A percentile compares a stretch with the other conserved stretches of the same genome.
Conservation (phyloP, 2,888 invertebrate species). For the Abrostola tripartita region DNA sequence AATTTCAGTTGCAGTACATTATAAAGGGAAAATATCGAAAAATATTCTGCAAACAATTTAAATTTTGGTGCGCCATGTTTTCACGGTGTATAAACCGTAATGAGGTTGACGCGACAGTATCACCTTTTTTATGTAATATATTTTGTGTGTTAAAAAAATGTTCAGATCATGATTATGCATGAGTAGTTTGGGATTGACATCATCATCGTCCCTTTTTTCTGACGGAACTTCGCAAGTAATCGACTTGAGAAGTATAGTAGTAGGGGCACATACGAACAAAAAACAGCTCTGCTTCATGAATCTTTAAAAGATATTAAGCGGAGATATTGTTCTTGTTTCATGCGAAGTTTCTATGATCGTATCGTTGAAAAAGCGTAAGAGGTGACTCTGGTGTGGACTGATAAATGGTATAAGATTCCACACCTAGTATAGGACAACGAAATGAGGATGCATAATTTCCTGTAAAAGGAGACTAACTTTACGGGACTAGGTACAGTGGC, state of each 20-base stretch:
- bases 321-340: too few relatives aligned
- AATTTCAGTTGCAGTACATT: constrained; percentile 30
- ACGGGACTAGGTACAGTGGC: too few relatives aligned
- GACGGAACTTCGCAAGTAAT: not conserved
- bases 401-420: too few relatives aligned
- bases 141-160: constrained; percentile 1
- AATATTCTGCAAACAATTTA: constrained; percentile 29
- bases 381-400: too few relatives aligned
- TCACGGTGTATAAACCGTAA: constrained; percentile 38
- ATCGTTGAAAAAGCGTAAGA: too few relatives aligned
- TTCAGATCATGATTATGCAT: constrained; percentile 29
- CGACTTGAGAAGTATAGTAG: not conserved
- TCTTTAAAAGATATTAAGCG: too few relatives aligned
- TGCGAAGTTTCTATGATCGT: too few relatives aligned
- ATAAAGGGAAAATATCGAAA: constrained; percentile 8
- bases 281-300: too few relatives aligned
- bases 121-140: constrained; percentile 23
- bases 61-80: constrained; percentile 18
- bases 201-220: constrained; percentile 19
- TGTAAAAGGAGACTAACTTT: too few relatives aligned
- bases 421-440: too few relatives aligned
- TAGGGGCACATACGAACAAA: too few relatives aligned
- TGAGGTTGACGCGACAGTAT: constrained; percentile 31
- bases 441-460: too few relatives aligned
- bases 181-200: constrained; percentile 11